Evolutionary conservation across 2,888 invertebrate genomes (phyloP).

Genomic region (Mesoligia furuncula): DNA sequence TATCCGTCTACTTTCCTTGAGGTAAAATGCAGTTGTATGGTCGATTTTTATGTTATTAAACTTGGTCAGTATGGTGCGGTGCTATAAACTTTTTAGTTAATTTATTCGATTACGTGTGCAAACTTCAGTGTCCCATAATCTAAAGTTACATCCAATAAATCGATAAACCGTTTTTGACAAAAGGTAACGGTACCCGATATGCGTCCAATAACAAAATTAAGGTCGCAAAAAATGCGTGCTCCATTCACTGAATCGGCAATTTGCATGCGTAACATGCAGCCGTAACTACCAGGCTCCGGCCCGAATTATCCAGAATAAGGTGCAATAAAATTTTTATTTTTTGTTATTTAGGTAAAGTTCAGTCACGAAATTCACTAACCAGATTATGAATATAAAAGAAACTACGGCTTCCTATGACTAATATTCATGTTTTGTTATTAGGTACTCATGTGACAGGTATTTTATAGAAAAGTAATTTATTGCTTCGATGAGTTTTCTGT

Average conservation of each 20-base stretch:
- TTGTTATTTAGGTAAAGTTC: conserved; percentile 67
- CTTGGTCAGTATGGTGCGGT: neutral
- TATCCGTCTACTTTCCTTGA: neutral
- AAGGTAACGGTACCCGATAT: conserved; percentile 67
- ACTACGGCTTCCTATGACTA: neutral
- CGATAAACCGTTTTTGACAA: conserved; percentile 50
- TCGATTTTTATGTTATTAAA: neutral
- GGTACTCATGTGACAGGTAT: neutral
- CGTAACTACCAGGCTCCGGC: conserved; percentile 77
- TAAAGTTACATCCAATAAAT: conserved; percentile 46
- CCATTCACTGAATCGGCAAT: conserved; percentile 77
- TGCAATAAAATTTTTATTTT: conserved; percentile 75
- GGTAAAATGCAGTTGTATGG: neutral
- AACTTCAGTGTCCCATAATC: conserved; percentile 16
- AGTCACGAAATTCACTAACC: conserved; percentile 55
- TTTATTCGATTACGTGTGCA: conserved; percentile 3
- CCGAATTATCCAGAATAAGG: conserved; percentile 80
- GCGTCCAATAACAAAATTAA: conserved; percentile 77
- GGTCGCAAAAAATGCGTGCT: conserved; percentile 72
- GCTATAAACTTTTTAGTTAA: neutral
- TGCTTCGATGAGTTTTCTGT: neutral
- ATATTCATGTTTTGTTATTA: neutral
- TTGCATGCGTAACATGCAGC: conserved; percentile 82
- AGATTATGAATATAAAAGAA: conserved; percentile 31
- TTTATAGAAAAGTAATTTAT: neutral